Percentiles rank a stretch among this genome's conserved stretches.
Evolutionary conservation across 2,113 vertebrate genomes (phyloP).

Genomic region (Prolemur simus): DNA sequence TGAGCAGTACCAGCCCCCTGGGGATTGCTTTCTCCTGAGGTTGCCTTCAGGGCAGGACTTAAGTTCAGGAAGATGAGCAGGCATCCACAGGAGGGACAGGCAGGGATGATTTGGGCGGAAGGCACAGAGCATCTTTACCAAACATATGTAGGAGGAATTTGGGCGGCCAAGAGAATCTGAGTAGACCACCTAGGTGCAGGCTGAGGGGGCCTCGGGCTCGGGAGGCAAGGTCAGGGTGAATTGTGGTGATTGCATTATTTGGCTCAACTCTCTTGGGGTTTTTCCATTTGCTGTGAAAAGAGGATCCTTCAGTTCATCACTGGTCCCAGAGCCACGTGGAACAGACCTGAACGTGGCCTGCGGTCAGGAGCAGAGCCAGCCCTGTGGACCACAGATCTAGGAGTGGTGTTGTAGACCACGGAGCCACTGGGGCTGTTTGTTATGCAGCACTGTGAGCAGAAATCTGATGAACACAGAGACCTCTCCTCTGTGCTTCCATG

Average conservation of each 20-base stretch:
- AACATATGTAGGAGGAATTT: not conserved
- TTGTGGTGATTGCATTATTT: not conserved
- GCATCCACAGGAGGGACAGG: not conserved
- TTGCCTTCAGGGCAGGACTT: not conserved
- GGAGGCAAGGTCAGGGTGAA: not conserved
- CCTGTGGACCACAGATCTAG: not conserved
- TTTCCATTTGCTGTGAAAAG: not conserved
- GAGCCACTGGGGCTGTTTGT: not conserved
- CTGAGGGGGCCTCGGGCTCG: not conserved
- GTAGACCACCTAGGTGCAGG: not conserved
- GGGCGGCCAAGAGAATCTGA: too few relatives aligned
- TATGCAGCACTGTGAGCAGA: not conserved
- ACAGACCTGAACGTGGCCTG: not conserved
- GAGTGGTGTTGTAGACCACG: rapidly evolving
- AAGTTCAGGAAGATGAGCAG: not conserved
- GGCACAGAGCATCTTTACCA: not conserved
- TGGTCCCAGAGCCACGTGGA: not conserved
- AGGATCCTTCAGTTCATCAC: not conserved
- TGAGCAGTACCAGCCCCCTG: not conserved
- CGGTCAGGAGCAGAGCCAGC: not conserved
- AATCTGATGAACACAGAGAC: not conserved
- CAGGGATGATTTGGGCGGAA: not conserved
- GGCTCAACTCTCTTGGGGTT: not conserved
- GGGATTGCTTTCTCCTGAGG: not conserved
- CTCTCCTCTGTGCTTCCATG: not conserved